These are phyloP conservation scores for Rhogogaster chlorosoma DNA, from an alignment of 2,888 invertebrate species.

Conservation along the genomic window DNA sequence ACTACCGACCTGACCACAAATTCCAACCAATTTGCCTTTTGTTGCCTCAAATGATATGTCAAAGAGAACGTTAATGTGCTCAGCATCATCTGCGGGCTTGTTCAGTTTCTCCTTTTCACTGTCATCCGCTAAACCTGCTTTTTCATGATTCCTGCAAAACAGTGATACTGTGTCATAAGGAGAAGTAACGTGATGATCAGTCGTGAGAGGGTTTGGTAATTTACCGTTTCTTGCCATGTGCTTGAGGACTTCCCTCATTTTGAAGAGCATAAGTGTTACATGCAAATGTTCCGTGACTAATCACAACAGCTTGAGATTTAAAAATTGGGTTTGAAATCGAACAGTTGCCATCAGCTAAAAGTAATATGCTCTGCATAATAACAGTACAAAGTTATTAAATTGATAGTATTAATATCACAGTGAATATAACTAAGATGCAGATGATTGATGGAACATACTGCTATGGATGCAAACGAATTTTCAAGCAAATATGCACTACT, in stretches of 20 bases:
- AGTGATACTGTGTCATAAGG: background rate
- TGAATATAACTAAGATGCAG: background rate
- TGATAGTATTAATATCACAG: background rate
- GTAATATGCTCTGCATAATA: conserved; percentile 73
- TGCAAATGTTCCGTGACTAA: conserved; percentile 79
- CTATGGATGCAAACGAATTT: too few species aligned
- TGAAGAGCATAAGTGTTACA: conserved; percentile 65
- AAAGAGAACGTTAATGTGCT: conserved; percentile 63
- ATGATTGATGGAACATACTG: background rate
- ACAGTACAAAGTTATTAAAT: background rate
- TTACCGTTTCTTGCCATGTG: conserved; percentile 3
- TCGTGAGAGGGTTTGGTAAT: background rate
- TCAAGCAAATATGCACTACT: too few species aligned
- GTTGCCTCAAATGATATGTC: conserved; percentile 71
- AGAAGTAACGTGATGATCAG: background rate
- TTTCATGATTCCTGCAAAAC: background rate
- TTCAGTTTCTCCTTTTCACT: conserved; percentile 55
- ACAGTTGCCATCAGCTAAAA: conserved; percentile 77
- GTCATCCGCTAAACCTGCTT: background rate
- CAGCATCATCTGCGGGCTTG: conserved; percentile 44
- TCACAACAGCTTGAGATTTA: conserved; percentile 77
- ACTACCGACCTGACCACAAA: conserved; percentile 80
- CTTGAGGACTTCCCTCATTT: background rate
- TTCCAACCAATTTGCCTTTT: conserved; percentile 79
- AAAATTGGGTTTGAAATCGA: conserved; percentile 77